These are phyloP conservation scores for Erpornis zantholeuca DNA, from an alignment of 2,113 vertebrate genomes.

Conservation along the genomic window DNA sequence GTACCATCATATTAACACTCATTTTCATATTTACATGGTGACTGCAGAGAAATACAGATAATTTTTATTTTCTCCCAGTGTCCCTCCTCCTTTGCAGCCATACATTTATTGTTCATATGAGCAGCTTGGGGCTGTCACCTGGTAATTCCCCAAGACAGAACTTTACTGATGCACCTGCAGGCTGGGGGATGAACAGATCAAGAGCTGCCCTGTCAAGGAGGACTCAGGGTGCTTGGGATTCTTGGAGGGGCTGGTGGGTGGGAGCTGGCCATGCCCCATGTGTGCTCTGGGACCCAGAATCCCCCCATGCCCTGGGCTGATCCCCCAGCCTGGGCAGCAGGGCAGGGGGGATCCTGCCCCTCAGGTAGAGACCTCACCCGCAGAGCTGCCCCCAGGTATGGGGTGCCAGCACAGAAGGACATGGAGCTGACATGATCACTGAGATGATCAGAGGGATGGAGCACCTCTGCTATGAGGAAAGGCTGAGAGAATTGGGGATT, in stretches of 20 bases:
- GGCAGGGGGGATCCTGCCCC: not conserved
- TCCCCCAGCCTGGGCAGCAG: rapidly evolving
- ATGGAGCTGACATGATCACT: rapidly evolving
- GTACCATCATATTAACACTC: not conserved
- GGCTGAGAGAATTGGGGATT: not conserved
- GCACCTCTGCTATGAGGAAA: not conserved
- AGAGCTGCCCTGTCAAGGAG: not conserved
- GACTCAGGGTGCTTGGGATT: not conserved
- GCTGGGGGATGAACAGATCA: not conserved
- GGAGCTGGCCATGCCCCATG: not conserved
- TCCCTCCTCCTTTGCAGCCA: not conserved
- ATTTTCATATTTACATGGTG: not conserved
- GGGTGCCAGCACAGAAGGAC: too few relatives aligned
- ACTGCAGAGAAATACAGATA: not conserved
- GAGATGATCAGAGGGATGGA: not conserved
- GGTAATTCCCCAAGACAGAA: not conserved
- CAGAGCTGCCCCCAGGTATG: not conserved
- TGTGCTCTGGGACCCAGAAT: not conserved
- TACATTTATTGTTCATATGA: not conserved
- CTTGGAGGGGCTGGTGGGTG: not conserved
- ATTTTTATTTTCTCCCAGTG: not conserved
- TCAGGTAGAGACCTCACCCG: not conserved
- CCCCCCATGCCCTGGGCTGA: rapidly evolving
- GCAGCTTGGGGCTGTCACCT: not conserved
- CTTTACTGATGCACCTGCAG: not conserved